Base-by-base conservation (phyloP, 2,888 invertebrate species). In the Scaptomyza reducta region DNA sequence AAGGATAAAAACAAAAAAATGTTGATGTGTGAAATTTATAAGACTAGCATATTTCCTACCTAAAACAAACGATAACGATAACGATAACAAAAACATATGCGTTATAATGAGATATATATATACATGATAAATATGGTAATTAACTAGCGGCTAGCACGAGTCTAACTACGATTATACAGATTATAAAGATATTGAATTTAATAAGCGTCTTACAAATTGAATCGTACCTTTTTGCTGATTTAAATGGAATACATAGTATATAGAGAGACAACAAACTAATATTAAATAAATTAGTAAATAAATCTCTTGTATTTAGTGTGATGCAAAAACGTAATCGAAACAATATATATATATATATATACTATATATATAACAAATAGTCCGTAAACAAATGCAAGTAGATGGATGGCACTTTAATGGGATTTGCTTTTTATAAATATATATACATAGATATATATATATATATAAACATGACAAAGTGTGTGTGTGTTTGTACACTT, bases 11-110 rank as follows among this genome's bases (percentile, higher is more conserved):
- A 1, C 1, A 78, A 73, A 78, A 81, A 65, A 87, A 89, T 90
- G 89, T 90, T 90, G 89, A 90, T 90, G 90, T 89, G 87, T 90
- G 89, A 89, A 89, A 89, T 89, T 89, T 83, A 90, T 88, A 90
- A 89, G 89, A 89, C 89, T 89, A 89, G 89, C 87, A 83, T 79
- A 89, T 89, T 88, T 90, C 89, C 89, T 89, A 89, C 89, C 89
- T 90, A 89, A 62, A 47, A 63, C 13, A 33, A 59, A 76, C 16
- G n/a, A 42, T 42, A 35, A n/a, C 35, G 35, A 35, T n/a, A 42
- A 14, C 27, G 45, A 45, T 45, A 45, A 25, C 25, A 11, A 14
- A 11, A 27, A 18, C 55, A 74, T 67, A 84, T 68, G 77, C 68
- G 75, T 73, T 81, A 77, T 67, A 78, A 66, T 51, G 68, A 72